Evolutionary conservation across 2,888 invertebrate species (phyloP).

Genomic region (Mechanitis messenoides): DNA sequence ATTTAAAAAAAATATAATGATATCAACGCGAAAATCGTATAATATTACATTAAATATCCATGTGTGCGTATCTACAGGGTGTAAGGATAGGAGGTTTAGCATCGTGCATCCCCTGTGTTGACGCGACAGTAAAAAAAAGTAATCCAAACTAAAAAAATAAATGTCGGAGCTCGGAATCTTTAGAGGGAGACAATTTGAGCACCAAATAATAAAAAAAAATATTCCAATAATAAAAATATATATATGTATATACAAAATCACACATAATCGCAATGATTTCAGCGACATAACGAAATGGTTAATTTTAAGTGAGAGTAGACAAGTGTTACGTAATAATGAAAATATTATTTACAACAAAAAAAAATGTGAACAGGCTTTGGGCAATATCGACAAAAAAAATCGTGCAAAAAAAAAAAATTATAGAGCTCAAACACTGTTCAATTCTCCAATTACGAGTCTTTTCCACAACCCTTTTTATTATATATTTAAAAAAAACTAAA

Average conservation of each 20-base stretch:
- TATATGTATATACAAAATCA: constrained; percentile 37
- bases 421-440: constrained; percentile 49
- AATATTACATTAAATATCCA: constrained; percentile 24
- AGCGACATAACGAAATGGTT: constrained; percentile 65
- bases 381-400: constrained; percentile 32
- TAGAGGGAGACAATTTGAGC: constrained; percentile 73
- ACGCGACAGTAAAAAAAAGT: constrained; percentile 60
- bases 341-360: constrained; percentile 53
- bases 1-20: constrained; percentile 18
- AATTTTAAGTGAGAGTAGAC: constrained; percentile 55
- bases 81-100: constrained; percentile 67
- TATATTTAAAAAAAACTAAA: constrained; percentile 29
- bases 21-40: constrained; percentile 20
- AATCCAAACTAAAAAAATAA: constrained; percentile 45
- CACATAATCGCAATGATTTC: constrained; percentile 46
- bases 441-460: constrained; percentile 46
- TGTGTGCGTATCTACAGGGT: constrained; percentile 39
- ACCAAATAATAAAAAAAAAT: constrained; percentile 40
- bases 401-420: constrained; percentile 27
- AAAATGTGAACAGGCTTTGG: constrained; percentile 29
- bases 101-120: constrained; percentile 76
- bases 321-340: constrained; percentile 49
- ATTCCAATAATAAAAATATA: constrained; percentile 27
- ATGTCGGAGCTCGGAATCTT: constrained; percentile 64
- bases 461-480: constrained; percentile 70